phyloP scores from a whole-genome alignment of 1,140 invertebrate genomes.

The Euglossa dilemma region DNA sequence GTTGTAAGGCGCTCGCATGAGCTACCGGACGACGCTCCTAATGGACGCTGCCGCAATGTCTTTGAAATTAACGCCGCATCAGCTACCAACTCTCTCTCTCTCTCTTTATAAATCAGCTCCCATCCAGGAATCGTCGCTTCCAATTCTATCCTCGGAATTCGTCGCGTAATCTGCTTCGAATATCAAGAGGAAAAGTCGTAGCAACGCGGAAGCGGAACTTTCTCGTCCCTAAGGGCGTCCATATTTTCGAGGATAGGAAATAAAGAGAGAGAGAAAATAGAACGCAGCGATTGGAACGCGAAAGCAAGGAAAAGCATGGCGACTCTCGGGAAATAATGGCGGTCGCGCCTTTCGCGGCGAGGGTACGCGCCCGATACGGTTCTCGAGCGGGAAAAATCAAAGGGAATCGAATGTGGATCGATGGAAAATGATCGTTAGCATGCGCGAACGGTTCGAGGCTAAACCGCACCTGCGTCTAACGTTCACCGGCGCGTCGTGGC shows the following conservation, averaged over 20 bases:
- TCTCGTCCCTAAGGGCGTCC: too few relatives aligned
- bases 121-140: slow-evolving; percentile 35
- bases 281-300: too few relatives aligned
- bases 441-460: slow-evolving; percentile 13
- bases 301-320: neutral
- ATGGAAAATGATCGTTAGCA: slow-evolving; percentile 59
- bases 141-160: slow-evolving; percentile 8
- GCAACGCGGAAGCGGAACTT: too few relatives aligned
- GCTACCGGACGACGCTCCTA: slow-evolving; percentile 45
- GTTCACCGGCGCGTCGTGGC: slow-evolving; percentile 31
- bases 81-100: slow-evolving; percentile 30
- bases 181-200: neutral
- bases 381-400: slow-evolving; percentile 55
- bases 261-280: too few relatives aligned
- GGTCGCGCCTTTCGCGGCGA: slow-evolving; percentile 47
- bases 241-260: too few relatives aligned
- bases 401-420: slow-evolving; percentile 55
- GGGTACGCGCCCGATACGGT: slow-evolving; percentile 42
- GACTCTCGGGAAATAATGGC: slow-evolving; percentile 3
- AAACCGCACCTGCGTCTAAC: slow-evolving; percentile 49
- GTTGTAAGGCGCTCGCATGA: slow-evolving; percentile 10
- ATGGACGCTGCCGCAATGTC: slow-evolving; percentile 50
- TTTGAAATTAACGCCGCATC: slow-evolving; percentile 64
- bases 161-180: neutral
- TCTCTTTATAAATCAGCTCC: slow-evolving; percentile 64